Percentiles rank a stretch among this genome's conserved stretches.
phyloP scores from a whole-genome alignment of 2,888 invertebrate species.

The Conomelus anceps region DNA sequence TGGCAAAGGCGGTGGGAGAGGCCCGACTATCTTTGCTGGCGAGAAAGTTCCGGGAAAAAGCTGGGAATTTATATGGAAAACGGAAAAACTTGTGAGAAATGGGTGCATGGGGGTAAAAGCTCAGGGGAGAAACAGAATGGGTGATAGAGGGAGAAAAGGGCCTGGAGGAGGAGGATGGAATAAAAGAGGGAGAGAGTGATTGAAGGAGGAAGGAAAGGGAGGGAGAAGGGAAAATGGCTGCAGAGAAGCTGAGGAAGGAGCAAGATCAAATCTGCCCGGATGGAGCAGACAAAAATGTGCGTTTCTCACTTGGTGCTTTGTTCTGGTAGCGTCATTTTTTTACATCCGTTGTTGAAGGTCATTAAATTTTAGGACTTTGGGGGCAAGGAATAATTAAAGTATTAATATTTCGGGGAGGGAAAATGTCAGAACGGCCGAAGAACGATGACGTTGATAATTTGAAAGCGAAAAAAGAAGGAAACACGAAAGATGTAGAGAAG shows the following conservation, averaged over 20 bases:
- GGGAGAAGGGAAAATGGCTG: neutral
- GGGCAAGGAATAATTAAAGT: neutral
- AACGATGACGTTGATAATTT: neutral
- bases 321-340: neutral
- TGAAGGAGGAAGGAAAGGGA: neutral
- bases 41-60: neutral
- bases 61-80: neutral
- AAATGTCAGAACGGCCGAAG: neutral
- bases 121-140: neutral
- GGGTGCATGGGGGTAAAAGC: neutral
- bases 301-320: neutral
- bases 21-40: neutral
- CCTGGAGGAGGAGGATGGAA: too few relatives aligned
- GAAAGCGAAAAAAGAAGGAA: neutral
- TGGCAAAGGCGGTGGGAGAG: neutral
- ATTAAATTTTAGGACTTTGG: neutral
- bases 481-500: neutral
- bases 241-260: neutral
- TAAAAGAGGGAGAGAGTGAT: neutral
- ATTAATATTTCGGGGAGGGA: neutral
- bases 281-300: neutral
- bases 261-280: neutral
- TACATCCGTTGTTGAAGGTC: neutral
- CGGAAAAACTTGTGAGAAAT: neutral
- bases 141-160: neutral